Evolutionary conservation across 2,888 invertebrate genomes (phyloP).

Genomic region (Acrobeloides nanus): DNA sequence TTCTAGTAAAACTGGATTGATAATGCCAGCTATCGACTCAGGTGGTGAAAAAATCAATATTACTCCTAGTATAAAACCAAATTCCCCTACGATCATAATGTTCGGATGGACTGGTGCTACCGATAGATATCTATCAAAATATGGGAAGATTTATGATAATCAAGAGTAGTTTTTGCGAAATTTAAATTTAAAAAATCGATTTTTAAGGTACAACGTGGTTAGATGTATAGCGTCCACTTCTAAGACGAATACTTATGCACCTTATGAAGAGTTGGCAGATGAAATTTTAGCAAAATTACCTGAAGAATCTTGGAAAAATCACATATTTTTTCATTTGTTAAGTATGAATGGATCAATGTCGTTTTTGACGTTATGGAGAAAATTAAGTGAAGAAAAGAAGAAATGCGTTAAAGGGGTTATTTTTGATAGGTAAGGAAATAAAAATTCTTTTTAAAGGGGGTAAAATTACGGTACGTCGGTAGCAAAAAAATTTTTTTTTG

Average conservation of each 20-base stretch:
- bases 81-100: slow-evolving; percentile 66
- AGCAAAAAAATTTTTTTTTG: neutral
- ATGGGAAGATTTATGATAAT: slow-evolving; percentile 71
- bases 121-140: slow-evolving; percentile 71
- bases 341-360: slow-evolving; percentile 35
- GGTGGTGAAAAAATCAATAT: too few relatives aligned
- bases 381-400: slow-evolving; percentile 26
- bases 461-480: neutral
- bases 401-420: slow-evolving; percentile 34
- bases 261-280: neutral
- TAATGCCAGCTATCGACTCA: too few relatives aligned
- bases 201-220: too few relatives aligned
- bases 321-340: slow-evolving; percentile 23
- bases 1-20: too few relatives aligned
- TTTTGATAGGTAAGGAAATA: slow-evolving; percentile 37
- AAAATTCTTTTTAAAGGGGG: neutral
- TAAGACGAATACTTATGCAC: too few relatives aligned
- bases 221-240: too few relatives aligned
- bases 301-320: slow-evolving; percentile 1
- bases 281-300: neutral
- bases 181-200: neutral
- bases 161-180: slow-evolving; percentile 62
- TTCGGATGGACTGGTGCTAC: slow-evolving; percentile 75
- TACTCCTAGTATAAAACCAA: too few relatives aligned
- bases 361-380: slow-evolving; percentile 40